These are phyloP conservation scores for Cassiopea andromeda DNA, from an alignment of 30 jellyfish, hydroid and myxozoan genomes.

Conservation along the genomic window DNA sequence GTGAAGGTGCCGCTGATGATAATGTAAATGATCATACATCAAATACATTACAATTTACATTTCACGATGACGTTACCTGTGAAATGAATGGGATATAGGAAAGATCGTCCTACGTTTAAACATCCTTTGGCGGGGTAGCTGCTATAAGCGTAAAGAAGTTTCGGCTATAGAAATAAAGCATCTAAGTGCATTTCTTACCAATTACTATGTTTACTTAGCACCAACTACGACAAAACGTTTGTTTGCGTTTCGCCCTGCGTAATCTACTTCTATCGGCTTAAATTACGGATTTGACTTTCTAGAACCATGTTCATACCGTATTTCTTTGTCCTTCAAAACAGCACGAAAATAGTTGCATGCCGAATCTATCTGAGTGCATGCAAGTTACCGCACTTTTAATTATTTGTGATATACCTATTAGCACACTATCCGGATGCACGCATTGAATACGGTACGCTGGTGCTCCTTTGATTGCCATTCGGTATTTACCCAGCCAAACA, in stretches of 20 bases:
- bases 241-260: slow-evolving; percentile 42
- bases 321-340: slow-evolving; percentile 15
- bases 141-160: neutral
- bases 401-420: slow-evolving; percentile 16
- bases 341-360: slow-evolving; percentile 54
- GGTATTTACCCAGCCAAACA: neutral
- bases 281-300: slow-evolving; percentile 23
- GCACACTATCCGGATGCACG: slow-evolving; percentile 32
- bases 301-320: slow-evolving; percentile 31
- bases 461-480: slow-evolving; percentile 16
- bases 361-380: slow-evolving; percentile 38
- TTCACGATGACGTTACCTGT: neutral
- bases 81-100: neutral
- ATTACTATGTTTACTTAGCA: slow-evolving; percentile 14
- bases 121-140: neutral
- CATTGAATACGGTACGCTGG: slow-evolving; percentile 50
- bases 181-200: neutral
- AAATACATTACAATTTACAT: neutral
- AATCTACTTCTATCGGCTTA: slow-evolving; percentile 53
- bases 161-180: neutral
- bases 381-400: slow-evolving; percentile 43
- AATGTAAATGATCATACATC: neutral
- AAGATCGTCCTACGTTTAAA: neutral
- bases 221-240: slow-evolving; percentile 8
- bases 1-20: neutral